Percentiles rank a stretch among this genome's conserved stretches.
phyloP scores from a whole-genome alignment of 2,113 vertebrate species.

The Ammodytes dubius region DNA sequence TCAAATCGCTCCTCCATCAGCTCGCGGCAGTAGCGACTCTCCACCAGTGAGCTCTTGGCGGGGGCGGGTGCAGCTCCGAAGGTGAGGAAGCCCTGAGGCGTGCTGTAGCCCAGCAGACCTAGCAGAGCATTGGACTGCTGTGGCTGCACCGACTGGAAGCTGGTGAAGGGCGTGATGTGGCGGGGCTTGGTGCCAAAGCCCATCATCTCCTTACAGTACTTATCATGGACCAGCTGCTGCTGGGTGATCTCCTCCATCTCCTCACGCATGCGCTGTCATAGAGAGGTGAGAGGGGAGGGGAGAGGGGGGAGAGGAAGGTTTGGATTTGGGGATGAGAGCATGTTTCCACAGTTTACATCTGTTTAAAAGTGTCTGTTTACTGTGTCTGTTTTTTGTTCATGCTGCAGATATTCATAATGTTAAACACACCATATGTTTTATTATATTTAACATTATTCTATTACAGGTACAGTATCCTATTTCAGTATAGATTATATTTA shows the following conservation, averaged over 20 bases:
- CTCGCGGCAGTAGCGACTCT: constrained; percentile 97
- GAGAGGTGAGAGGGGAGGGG: neutral
- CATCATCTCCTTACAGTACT: constrained; percentile 98
- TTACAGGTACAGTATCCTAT: too few species aligned
- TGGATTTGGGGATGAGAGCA: neutral
- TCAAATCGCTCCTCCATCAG: constrained; percentile 98
- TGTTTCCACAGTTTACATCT: neutral
- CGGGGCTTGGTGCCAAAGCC: constrained; percentile 96
- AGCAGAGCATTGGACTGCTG: constrained; percentile 96
- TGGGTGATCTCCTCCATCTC: constrained; percentile 99
- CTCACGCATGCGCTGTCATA: constrained; percentile 92
- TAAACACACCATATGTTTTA: too few species aligned
- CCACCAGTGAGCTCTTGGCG: constrained; percentile 92
- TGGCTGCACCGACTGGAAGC: constrained; percentile 96
- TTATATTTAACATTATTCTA: too few species aligned
- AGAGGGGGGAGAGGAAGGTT: neutral
- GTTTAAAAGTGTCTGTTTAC: too few species aligned
- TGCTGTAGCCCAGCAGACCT: constrained; percentile 94
- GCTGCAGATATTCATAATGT: too few species aligned
- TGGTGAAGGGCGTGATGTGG: constrained; percentile 97
- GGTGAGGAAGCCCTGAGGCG: constrained; percentile 93
- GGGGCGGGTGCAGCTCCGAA: constrained; percentile 91
- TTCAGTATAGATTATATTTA: too few species aligned
- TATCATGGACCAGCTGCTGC: constrained; percentile 97
- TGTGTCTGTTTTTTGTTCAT: too few species aligned